phyloP scores from a whole-genome alignment of 2,113 vertebrate genomes.

The human (Homo sapiens) region GRCh38 chr12:109840001-109840500 shows the following conservation, averaged over 20 bases:
- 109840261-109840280: background rate
- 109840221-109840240: background rate
- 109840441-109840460: background rate
- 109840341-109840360: background rate
- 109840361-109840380: fast-evolving
- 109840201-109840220: background rate
- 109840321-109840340: background rate
- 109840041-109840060: background rate
- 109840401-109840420: too few relatives aligned
- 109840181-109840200: background rate
- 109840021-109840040: background rate
- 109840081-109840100: background rate
- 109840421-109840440: too few relatives aligned
- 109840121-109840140: background rate
- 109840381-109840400: background rate
- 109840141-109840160: background rate
- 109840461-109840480: background rate
- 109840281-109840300: fast-evolving
- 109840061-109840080: background rate
- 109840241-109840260: background rate
- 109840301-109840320: too few relatives aligned
- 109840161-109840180: background rate
- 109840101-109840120: background rate
- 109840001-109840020: background rate
- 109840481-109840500: background rate